Percentiles rank a stretch among this genome's conserved stretches.
Evolutionary conservation across 2,888 invertebrate genomes (phyloP).

Genomic region (Erebia palarica): DNA sequence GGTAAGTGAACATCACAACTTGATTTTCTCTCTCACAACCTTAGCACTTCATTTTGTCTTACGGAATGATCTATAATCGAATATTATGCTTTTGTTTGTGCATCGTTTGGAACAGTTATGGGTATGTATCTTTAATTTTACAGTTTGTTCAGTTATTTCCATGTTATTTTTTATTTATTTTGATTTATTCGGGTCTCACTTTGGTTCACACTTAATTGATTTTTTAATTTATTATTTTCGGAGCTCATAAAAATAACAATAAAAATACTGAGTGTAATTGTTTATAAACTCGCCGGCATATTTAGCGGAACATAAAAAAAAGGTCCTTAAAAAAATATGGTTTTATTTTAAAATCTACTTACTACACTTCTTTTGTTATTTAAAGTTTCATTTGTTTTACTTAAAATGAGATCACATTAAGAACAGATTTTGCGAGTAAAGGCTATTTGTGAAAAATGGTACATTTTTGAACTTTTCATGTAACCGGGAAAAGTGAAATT

Average conservation of each 20-base stretch:
- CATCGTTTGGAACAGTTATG: conserved; percentile 66
- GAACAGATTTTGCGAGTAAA: too few relatives aligned
- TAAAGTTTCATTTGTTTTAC: too few relatives aligned
- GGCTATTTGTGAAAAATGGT: too few relatives aligned
- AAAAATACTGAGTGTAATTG: neutral
- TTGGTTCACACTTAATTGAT: neutral
- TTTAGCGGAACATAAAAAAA: too few relatives aligned
- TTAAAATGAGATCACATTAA: too few relatives aligned
- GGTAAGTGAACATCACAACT: conserved; percentile 83
- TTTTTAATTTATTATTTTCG: neutral
- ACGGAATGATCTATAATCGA: conserved; percentile 37
- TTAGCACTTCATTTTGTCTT: conserved; percentile 34
- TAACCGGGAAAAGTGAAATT: too few relatives aligned
- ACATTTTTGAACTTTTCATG: too few relatives aligned
- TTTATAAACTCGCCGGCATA: too few relatives aligned
- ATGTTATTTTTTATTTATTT: conserved; percentile 15
- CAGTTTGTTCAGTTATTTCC: conserved; percentile 26
- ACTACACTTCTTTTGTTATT: too few relatives aligned
- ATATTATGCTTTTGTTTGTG: conserved; percentile 50
- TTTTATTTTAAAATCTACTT: too few relatives aligned
- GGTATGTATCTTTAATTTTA: conserved; percentile 61
- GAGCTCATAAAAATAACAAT: neutral
- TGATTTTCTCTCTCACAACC: conserved; percentile 12
- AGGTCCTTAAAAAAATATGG: too few relatives aligned
- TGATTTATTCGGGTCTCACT: neutral